Conservation (phyloP, 23 tunicate species). For the Styela plicata region DNA sequence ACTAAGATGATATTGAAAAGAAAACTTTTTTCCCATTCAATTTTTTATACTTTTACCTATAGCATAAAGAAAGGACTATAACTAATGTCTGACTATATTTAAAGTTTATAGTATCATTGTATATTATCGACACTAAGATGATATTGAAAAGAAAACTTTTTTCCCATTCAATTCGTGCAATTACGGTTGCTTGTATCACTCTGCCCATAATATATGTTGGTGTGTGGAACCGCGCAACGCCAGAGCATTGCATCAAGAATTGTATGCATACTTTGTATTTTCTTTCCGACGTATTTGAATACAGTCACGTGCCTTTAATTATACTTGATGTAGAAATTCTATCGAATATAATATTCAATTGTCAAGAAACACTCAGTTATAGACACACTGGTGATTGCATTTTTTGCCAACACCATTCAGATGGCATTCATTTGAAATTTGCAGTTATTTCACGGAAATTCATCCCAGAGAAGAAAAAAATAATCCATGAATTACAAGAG, state of each 20-base stretch:
- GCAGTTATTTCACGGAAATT: slow-evolving; percentile 49
- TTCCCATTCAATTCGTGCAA: no score
- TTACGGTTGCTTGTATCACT: no score
- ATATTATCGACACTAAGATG: no score
- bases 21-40: no score
- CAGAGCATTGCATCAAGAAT: neutral
- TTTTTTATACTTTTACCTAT: no score
- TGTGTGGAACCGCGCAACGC: no score
- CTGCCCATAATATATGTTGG: no score
- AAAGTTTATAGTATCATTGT: no score
- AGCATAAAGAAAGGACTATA: no score
- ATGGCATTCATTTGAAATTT: slow-evolving; percentile 64
- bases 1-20: no score
- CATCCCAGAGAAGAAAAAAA: slow-evolving; percentile 25
- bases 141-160: no score
- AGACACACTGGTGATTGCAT: slow-evolving; percentile 32
- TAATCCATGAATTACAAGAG: slow-evolving; percentile 32
- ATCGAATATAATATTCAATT: slow-evolving; percentile 48
- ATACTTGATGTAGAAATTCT: slow-evolving; percentile 62
- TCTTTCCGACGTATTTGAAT: neutral
- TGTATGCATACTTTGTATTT: slow-evolving; percentile 2
- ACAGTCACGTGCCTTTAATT: slow-evolving; percentile 32
- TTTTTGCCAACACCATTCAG: slow-evolving; percentile 68
- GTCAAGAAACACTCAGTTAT: slow-evolving; percentile 45
- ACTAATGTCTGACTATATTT: no score